Evolutionary conservation across 2,888 invertebrate species (phyloP).

Genomic region (Callinectes sapidus): DNA sequence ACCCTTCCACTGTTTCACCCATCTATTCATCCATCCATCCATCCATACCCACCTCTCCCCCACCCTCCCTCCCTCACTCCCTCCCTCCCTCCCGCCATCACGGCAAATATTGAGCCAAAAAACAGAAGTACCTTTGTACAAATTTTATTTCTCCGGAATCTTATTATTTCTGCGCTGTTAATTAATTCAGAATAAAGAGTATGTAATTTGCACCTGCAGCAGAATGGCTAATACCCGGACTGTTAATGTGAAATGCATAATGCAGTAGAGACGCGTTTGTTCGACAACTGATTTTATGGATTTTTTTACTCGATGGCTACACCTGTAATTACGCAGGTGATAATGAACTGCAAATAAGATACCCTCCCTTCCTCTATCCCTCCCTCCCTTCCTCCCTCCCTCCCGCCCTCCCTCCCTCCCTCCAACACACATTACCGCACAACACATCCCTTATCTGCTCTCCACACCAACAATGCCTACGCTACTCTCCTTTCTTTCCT

Average conservation of each 20-base stretch:
- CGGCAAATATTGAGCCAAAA: slow-evolving; percentile 29
- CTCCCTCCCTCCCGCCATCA: slow-evolving; percentile 8
- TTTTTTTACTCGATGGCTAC: slow-evolving; percentile 22
- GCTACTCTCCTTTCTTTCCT: background rate
- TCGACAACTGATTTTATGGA: slow-evolving; percentile 36
- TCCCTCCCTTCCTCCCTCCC: background rate
- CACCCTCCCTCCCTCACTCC: background rate
- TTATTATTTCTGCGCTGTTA: slow-evolving; percentile 31
- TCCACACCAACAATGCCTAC: background rate
- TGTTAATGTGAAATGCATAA: slow-evolving; percentile 36
- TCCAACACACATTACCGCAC: background rate
- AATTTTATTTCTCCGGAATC: slow-evolving; percentile 33
- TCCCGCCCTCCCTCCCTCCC: background rate
- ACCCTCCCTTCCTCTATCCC: background rate
- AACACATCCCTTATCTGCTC: background rate
- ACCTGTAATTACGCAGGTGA: slow-evolving; percentile 34
- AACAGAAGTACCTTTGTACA: slow-evolving; percentile 21
- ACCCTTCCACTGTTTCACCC: background rate
- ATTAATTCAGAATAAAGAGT: slow-evolving; percentile 36
- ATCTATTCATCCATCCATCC: background rate
- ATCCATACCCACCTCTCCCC: background rate
- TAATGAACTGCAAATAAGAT: slow-evolving; percentile 35
- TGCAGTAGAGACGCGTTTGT: slow-evolving; percentile 13
- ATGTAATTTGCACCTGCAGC: slow-evolving; percentile 30
- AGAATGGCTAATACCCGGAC: slow-evolving; percentile 1